Percentiles rank a stretch among this genome's conserved stretches.
These are phyloP conservation scores for Epinephelus cyanopodus DNA, from an alignment of 2,113 vertebrate species.

Conservation along the genomic window DNA sequence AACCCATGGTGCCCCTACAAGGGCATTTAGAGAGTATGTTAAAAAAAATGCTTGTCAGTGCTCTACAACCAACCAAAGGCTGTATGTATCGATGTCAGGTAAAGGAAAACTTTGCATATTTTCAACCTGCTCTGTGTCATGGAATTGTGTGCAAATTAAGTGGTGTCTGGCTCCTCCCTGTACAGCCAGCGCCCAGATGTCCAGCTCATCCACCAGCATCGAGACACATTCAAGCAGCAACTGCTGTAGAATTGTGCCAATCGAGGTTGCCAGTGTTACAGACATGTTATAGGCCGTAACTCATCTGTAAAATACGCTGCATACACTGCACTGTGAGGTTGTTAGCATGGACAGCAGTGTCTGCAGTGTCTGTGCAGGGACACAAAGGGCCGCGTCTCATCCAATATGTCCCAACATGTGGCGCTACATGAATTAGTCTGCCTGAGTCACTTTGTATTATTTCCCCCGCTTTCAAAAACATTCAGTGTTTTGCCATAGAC, in stretches of 20 bases:
- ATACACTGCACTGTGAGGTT: neutral
- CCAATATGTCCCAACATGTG: neutral
- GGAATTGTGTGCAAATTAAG: too few relatives aligned
- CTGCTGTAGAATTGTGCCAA: too few relatives aligned
- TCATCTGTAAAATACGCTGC: neutral
- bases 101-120: too few relatives aligned
- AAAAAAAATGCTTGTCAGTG: too few relatives aligned
- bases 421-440: neutral
- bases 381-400: neutral
- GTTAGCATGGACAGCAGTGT: neutral
- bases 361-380: neutral
- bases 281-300: neutral
- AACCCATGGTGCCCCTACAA: neutral
- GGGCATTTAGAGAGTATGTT: neutral
- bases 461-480: neutral
- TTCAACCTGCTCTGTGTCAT: too few relatives aligned
- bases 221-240: too few relatives aligned
- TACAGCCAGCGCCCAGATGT: too few relatives aligned
- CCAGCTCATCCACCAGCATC: too few relatives aligned
- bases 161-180: too few relatives aligned
- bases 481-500: neutral
- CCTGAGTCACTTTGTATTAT: neutral
- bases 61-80: too few relatives aligned
- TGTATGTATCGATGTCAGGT: too few relatives aligned
- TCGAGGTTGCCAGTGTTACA: neutral